Conservation (phyloP, 1,140 invertebrate species). For the Ceratina japonica region DNA sequence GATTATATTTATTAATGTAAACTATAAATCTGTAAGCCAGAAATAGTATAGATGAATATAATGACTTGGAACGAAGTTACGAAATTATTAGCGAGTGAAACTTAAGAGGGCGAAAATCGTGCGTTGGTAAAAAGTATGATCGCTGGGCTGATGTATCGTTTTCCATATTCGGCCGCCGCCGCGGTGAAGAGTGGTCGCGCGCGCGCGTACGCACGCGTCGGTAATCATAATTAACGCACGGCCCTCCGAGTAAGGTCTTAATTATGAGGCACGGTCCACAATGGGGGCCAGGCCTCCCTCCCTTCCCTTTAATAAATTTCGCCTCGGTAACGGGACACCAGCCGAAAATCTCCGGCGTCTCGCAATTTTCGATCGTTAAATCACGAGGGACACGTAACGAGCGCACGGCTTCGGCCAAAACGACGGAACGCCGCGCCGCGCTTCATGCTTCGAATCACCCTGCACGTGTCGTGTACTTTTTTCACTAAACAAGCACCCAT, state of each 20-base stretch:
- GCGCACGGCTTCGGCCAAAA: slow-evolving; percentile 20
- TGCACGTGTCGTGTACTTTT: too few relatives aligned
- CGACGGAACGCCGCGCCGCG: neutral
- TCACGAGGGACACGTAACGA: slow-evolving; percentile 37
- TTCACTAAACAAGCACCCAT: too few relatives aligned
- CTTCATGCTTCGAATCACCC: too few relatives aligned
- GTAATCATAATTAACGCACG: slow-evolving; percentile 57
- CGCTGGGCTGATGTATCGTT: slow-evolving; percentile 3
- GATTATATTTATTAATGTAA: too few relatives aligned
- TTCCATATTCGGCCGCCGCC: neutral
- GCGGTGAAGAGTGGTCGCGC: neutral
- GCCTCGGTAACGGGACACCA: slow-evolving; percentile 41
- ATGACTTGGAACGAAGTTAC: too few relatives aligned
- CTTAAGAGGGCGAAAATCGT: too few relatives aligned
- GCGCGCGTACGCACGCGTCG: slow-evolving; percentile 39
- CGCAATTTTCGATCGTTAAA: slow-evolving; percentile 55
- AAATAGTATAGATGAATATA: too few relatives aligned
- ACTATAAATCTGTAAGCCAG: too few relatives aligned
- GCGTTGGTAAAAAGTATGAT: too few relatives aligned
- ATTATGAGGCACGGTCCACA: slow-evolving; percentile 59
- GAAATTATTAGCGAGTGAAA: too few relatives aligned
- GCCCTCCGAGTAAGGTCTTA: slow-evolving; percentile 60
- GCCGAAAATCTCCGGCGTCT: slow-evolving; percentile 42
- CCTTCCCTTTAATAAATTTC: slow-evolving; percentile 55
- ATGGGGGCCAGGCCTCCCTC: slow-evolving; percentile 33